Conservation (phyloP, 2,797 vertebrate species). For the Phyllotis vaccarum region DNA sequence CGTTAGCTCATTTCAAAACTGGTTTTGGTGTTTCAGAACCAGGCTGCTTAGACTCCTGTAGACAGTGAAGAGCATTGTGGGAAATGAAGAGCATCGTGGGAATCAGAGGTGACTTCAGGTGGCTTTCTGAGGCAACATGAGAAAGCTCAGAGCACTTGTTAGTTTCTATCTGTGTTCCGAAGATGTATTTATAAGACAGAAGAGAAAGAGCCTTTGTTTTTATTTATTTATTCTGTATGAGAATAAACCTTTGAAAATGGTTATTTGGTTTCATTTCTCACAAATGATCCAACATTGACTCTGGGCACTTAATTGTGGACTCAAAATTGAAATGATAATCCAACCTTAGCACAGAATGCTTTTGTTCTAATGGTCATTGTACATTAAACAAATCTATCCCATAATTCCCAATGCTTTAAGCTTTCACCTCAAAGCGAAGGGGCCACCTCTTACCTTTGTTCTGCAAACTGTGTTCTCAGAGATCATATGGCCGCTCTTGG, state of each 20-base stretch:
- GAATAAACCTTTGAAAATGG: background rate
- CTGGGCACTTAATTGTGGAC: background rate
- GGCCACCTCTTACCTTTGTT: constrained; percentile 87
- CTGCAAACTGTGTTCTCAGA: constrained; percentile 84
- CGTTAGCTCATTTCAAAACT: background rate
- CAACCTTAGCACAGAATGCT: background rate
- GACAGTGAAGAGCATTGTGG: background rate
- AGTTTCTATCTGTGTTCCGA: background rate
- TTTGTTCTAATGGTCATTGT: constrained; percentile 4
- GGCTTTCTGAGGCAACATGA: background rate
- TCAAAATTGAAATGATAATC: background rate
- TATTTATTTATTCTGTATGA: background rate
- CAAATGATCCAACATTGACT: background rate
- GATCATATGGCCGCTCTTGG: constrained; percentile 75
- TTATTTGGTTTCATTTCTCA: constrained; percentile 4
- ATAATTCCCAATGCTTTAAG: background rate
- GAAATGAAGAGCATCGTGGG: background rate
- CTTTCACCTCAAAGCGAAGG: background rate
- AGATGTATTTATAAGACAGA: background rate
- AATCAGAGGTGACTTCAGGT: background rate
- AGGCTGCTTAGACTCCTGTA: background rate
- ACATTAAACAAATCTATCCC: background rate
- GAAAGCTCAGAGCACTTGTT: background rate
- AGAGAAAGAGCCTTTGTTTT: background rate
- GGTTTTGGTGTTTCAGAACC: background rate